A percentile compares a stretch with the other conserved stretches of the same genome.
phyloP scores from a whole-genome alignment of 2,113 vertebrate species.

The Mionectes macconnelli region DNA sequence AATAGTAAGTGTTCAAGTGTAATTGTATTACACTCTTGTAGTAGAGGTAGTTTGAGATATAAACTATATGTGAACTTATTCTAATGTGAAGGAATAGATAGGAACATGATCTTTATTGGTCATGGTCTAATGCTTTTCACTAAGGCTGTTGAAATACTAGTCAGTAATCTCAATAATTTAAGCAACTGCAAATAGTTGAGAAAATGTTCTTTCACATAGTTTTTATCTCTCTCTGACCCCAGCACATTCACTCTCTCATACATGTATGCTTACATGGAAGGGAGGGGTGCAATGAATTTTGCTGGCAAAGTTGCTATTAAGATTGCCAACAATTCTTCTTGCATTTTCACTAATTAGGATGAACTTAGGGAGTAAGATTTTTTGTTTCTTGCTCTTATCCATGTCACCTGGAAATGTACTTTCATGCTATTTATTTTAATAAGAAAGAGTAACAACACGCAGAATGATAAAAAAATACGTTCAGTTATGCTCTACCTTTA shows the following conservation, averaged over 20 bases:
- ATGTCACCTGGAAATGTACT: not conserved
- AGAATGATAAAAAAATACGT: not conserved
- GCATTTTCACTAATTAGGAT: not conserved
- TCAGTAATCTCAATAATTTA: not conserved
- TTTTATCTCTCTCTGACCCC: not conserved
- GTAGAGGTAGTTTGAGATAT: not conserved
- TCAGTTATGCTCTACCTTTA: not conserved
- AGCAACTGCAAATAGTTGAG: not conserved
- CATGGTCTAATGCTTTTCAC: not conserved
- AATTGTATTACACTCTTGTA: not conserved
- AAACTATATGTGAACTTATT: not conserved
- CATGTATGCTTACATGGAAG: fast-evolving
- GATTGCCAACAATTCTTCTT: not conserved
- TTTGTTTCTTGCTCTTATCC: not conserved
- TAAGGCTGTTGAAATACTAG: not conserved
- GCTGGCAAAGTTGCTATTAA: not conserved
- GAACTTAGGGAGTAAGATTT: not conserved
- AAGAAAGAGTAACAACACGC: not conserved
- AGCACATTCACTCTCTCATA: not conserved
- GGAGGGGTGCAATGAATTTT: not conserved
- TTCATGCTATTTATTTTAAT: not conserved
- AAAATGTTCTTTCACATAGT: not conserved
- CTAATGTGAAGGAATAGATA: not conserved
- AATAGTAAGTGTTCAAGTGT: not conserved
- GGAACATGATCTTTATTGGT: not conserved